phyloP scores from a whole-genome alignment of 2,113 vertebrate species.

The Piprites chloris region DNA sequence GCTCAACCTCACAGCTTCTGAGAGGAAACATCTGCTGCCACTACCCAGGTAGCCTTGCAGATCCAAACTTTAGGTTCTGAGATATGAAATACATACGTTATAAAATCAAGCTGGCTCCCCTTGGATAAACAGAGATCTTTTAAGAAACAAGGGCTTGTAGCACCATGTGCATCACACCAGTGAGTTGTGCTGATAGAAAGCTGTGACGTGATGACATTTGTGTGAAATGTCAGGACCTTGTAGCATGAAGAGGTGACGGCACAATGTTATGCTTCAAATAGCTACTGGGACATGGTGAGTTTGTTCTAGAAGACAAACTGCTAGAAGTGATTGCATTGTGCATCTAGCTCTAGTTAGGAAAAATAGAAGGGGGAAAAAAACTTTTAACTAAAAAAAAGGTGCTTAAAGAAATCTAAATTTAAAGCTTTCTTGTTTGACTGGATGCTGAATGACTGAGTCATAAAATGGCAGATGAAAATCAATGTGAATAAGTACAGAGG shows the following conservation, averaged over 20 bases:
- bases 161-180: neutral
- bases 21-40: slow-evolving; percentile 27
- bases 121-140: neutral
- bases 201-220: neutral
- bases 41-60: neutral
- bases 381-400: neutral
- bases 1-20: slow-evolving; percentile 26
- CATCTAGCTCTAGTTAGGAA: neutral
- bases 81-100: neutral
- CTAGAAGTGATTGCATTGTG: neutral
- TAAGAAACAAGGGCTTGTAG: neutral
- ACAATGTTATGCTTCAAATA: neutral
- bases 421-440: slow-evolving; percentile 11
- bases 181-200: neutral
- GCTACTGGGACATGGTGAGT: neutral
- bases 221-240: slow-evolving; percentile 27
- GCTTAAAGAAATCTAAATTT: neutral
- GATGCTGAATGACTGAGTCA: neutral
- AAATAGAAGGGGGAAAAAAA: accelerated
- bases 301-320: neutral
- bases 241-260: neutral
- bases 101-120: neutral
- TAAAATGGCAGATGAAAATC: slow-evolving; percentile 23
- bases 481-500: neutral
- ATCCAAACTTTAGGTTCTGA: neutral